A percentile compares a stretch with the other conserved stretches of the same genome.
phyloP scores from a whole-genome alignment of 1,140 invertebrate genomes.

The Drosophila pseudoananassae region DNA sequence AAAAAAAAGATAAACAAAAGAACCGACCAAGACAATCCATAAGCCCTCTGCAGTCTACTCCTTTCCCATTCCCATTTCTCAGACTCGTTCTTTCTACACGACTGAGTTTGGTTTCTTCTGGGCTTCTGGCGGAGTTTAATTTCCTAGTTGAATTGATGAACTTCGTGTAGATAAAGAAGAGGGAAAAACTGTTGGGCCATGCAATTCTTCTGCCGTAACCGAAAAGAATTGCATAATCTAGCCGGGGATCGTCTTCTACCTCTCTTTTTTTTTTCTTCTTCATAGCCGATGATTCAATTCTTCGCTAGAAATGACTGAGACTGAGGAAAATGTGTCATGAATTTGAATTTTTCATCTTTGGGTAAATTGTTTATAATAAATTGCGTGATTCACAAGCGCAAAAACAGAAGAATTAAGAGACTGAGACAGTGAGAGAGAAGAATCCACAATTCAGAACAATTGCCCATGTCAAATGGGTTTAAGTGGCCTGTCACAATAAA shows the following conservation, averaged over 20 bases:
- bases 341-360: conserved; percentile 34
- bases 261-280: conserved; percentile 6
- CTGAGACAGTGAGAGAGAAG: conserved; percentile 1
- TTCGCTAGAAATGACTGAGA: conserved; percentile 16
- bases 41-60: neutral
- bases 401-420: conserved; percentile 14
- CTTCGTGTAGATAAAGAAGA: conserved; percentile 69
- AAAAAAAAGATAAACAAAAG: conserved; percentile 54
- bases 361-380: conserved; percentile 75
- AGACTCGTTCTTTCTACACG: conserved; percentile 70
- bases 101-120: conserved; percentile 57
- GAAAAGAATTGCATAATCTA: conserved; percentile 57
- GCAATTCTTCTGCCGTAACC: conserved; percentile 57
- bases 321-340: conserved; percentile 67
- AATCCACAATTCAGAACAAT: conserved; percentile 41
- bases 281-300: conserved; percentile 62
- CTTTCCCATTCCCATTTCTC: neutral
- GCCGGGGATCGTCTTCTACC: conserved; percentile 10
- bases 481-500: conserved; percentile 74
- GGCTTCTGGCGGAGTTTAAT: conserved; percentile 62
- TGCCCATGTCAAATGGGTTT: conserved; percentile 63
- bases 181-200: conserved; percentile 66
- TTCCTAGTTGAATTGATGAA: conserved; percentile 75
- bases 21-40: conserved; percentile 33
- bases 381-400: conserved; percentile 57